phyloP scores from a whole-genome alignment of 2,797 vertebrate species.

The Psittacula derbiana region DNA sequence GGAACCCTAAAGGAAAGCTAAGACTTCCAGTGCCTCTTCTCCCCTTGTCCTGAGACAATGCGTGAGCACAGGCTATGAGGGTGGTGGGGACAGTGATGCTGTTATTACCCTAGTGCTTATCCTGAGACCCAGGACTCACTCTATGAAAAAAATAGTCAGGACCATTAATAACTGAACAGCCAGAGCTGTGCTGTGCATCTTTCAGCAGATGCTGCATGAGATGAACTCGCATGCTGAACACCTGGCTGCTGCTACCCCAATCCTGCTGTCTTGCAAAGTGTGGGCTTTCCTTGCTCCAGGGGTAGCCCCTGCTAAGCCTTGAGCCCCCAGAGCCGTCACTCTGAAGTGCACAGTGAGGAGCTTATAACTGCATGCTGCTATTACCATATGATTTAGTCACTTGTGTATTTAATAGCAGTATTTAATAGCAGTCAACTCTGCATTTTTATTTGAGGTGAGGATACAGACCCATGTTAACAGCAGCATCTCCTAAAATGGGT shows the following conservation, averaged over 20 bases:
- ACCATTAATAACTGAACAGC: neutral
- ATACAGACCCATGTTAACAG: neutral
- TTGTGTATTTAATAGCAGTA: neutral
- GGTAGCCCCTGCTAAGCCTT: neutral
- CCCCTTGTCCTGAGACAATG: too few species aligned
- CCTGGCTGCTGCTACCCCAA: neutral
- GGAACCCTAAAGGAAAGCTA: neutral
- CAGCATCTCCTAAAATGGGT: neutral
- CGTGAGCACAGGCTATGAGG: rapidly evolving
- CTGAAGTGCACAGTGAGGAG: neutral
- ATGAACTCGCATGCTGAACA: neutral
- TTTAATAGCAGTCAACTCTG: neutral
- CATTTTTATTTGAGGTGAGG: neutral
- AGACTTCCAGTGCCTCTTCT: neutral
- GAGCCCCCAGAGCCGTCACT: neutral
- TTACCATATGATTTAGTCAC: neutral
- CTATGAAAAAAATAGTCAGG: neutral
- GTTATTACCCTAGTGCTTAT: neutral
- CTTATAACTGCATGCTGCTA: neutral
- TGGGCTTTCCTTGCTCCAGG: neutral
- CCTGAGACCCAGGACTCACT: neutral
- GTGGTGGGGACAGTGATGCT: neutral
- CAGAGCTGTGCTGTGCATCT: neutral
- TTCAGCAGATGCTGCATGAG: neutral
- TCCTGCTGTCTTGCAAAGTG: neutral